Evolutionary conservation across 2,113 vertebrate species (phyloP).

Genomic region (Rallus limicola): DNA sequence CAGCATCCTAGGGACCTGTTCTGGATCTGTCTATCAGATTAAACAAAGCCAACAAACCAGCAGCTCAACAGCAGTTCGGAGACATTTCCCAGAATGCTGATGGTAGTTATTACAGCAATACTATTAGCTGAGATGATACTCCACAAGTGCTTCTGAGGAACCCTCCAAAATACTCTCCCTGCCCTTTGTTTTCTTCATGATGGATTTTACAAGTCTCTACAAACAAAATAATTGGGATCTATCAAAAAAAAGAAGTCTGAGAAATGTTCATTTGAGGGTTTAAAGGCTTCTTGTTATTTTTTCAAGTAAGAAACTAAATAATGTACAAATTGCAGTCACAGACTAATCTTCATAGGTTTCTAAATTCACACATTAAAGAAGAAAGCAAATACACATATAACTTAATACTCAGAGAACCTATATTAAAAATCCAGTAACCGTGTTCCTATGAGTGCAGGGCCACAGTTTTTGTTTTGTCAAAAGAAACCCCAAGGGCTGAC

Average conservation of each 20-base stretch:
- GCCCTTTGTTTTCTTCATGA: neutral
- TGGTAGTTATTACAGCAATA: neutral
- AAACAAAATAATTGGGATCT: neutral
- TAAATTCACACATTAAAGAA: neutral
- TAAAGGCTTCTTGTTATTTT: neutral
- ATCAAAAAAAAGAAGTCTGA: neutral
- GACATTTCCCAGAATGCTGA: neutral
- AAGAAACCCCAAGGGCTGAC: neutral
- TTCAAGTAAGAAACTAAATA: neutral
- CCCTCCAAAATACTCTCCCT: neutral
- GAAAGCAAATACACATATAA: neutral
- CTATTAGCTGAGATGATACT: neutral
- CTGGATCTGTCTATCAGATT: neutral
- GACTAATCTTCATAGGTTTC: neutral
- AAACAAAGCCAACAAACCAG: neutral
- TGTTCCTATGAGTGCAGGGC: neutral
- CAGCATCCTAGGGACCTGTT: neutral
- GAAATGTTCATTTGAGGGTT: neutral
- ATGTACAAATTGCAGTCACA: neutral
- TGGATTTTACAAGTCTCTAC: neutral
- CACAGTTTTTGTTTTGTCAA: neutral
- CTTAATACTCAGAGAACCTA: neutral
- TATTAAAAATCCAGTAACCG: neutral
- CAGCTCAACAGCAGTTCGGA: neutral
- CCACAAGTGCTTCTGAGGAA: neutral